Evolutionary conservation across 2,797 vertebrate genomes (phyloP).

Genomic region (Girardinus metallicus): DNA sequence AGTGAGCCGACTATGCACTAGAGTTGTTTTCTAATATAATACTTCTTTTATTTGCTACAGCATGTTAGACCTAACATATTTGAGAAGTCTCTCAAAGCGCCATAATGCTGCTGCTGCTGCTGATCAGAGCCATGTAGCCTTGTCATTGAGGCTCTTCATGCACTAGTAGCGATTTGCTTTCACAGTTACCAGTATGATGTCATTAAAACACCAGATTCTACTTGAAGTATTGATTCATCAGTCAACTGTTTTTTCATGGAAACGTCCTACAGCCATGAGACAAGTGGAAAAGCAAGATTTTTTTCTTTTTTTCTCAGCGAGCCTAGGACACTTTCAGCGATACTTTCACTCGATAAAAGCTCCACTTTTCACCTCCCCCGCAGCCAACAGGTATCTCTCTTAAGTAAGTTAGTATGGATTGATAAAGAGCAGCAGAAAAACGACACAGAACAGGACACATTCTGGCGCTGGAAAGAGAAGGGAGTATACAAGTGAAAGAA

Average conservation of each 20-base stretch:
- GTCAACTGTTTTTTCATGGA: slow-evolving; percentile 53
- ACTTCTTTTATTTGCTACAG: slow-evolving; percentile 27
- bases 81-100: slow-evolving; percentile 48
- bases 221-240: slow-evolving; percentile 71
- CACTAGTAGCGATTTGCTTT: slow-evolving; percentile 46
- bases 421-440: slow-evolving; percentile 47
- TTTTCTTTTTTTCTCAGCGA: slow-evolving; percentile 39
- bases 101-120: slow-evolving; percentile 28
- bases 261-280: slow-evolving; percentile 58
- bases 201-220: slow-evolving; percentile 55
- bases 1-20: not conserved
- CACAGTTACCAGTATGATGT: slow-evolving; percentile 56
- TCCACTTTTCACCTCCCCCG: slow-evolving; percentile 55
- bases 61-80: slow-evolving; percentile 42
- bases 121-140: slow-evolving; percentile 39
- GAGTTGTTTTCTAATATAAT: not conserved
- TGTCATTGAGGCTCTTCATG: slow-evolving; percentile 37
- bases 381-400: slow-evolving; percentile 55
- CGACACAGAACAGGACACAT: slow-evolving; percentile 58
- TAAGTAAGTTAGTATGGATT: slow-evolving; percentile 66
- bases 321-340: slow-evolving; percentile 51
- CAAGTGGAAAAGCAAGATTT: slow-evolving; percentile 58
- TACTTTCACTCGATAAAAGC: slow-evolving; percentile 64
- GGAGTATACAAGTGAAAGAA: slow-evolving; percentile 36
- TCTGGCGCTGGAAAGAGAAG: slow-evolving; percentile 40